Evolutionary conservation across 1,140 invertebrate genomes (phyloP).

Genomic region (Bombus turneri): DNA sequence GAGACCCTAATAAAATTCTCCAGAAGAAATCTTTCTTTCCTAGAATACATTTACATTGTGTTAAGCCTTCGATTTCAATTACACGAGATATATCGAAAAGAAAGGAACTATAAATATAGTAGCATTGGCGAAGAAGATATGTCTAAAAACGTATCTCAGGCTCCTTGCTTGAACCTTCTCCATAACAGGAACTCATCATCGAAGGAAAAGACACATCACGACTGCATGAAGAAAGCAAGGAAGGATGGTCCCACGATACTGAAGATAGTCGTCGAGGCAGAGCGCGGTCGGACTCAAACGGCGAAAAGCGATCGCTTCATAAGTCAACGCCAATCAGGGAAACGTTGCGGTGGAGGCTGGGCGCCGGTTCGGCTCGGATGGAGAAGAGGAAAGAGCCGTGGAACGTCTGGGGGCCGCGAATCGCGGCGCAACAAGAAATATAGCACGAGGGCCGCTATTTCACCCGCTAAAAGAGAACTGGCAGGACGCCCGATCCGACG

Average conservation of each 20-base stretch:
- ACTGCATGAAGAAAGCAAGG: not conserved
- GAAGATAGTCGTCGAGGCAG: not conserved
- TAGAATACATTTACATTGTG: no score
- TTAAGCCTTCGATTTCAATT: no score
- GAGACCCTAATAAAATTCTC: no score
- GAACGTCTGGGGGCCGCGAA: slow-evolving; percentile 24
- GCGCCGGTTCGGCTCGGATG: slow-evolving; percentile 12
- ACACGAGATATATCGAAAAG: no score
- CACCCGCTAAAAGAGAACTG: slow-evolving; percentile 50
- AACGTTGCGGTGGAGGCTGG: slow-evolving; percentile 33
- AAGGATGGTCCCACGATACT: slow-evolving; percentile 8
- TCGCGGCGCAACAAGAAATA: slow-evolving; percentile 53
- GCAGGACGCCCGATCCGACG: slow-evolving; percentile 45
- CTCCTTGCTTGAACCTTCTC: not conserved
- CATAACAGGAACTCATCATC: not conserved
- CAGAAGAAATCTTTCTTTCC: no score
- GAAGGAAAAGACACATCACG: not conserved
- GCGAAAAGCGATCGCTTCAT: slow-evolving; percentile 76
- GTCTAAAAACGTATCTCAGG: no score
- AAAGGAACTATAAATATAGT: no score
- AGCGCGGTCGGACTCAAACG: slow-evolving; percentile 53
- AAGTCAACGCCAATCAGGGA: slow-evolving; percentile 77
- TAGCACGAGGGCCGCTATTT: slow-evolving; percentile 56
- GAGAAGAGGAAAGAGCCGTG: not conserved
- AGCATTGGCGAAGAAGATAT: no score